Conservation (phyloP, 2,888 invertebrate species). For the Imbricaverruca yamaguchii region DNA sequence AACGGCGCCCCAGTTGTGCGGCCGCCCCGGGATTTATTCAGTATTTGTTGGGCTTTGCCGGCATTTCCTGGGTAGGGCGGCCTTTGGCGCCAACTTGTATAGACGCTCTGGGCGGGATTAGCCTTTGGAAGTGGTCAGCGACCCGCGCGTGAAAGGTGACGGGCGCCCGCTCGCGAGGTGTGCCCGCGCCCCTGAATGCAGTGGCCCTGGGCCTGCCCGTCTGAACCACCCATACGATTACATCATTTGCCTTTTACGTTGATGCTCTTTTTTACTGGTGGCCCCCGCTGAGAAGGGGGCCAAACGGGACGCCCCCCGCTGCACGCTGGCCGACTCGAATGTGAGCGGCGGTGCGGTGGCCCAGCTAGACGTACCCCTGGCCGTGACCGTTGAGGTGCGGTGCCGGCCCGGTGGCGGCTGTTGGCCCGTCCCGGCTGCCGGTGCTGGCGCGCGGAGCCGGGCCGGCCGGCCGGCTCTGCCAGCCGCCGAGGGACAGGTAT, state of each 20-base stretch:
- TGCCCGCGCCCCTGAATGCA: not conserved
- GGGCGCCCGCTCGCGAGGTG: not conserved
- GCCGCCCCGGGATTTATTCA: not conserved
- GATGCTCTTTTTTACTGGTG: constrained; percentile 13
- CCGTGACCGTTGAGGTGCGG: not conserved
- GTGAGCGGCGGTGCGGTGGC: not conserved
- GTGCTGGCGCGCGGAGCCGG: not conserved
- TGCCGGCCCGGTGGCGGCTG: not conserved
- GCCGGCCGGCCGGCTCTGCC: not conserved
- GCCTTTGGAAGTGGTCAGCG: not conserved
- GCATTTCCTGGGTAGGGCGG: not conserved
- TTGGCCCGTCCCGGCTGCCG: not conserved
- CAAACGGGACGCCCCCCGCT: constrained; percentile 19
- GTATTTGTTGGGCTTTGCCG: constrained; percentile 16
- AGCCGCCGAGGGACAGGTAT: not conserved
- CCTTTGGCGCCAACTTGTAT: not conserved
- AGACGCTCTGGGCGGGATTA: constrained; percentile 3
- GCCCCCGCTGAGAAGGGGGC: constrained; percentile 3
- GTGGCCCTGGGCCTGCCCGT: not conserved
- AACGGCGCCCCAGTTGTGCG: not conserved
- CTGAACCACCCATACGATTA: constrained; percentile 8
- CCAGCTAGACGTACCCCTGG: constrained; percentile 11
- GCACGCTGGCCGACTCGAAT: constrained; percentile 1
- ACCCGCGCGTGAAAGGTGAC: not conserved
- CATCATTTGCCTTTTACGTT: constrained; percentile 18